Evolutionary conservation across 2,888 invertebrate genomes (phyloP), one percentile per base, ranked within the genome.

Genomic region (Chorisops tibialis): DNA sequence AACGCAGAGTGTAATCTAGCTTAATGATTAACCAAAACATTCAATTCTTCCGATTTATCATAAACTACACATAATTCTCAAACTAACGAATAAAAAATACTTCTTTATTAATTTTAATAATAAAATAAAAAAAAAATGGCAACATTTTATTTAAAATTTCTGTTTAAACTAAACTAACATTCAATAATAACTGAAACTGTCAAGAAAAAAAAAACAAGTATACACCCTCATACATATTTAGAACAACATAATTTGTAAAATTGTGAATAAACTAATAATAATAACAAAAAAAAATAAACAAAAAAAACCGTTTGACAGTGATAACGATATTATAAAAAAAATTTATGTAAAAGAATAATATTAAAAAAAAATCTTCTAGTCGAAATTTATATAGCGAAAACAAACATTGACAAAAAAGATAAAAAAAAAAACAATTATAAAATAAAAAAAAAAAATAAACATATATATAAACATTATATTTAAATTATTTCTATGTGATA

Each of bases 371-470:
- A 48, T 38, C 47, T 24, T 59, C 47, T 59, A 59, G 48, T 59
- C 59, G 48, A 59, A 59, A 59, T 59, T 59, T 59, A 59, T 59
- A 59, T 59, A 59, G 59, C 48, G 22, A 59, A 59, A 47, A 48
- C 19, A 48, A 59, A 38, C 12, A 37, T 14, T 37, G 21, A 30
- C 30, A 59, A 48, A 48, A 19, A 47, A 59, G 38, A 14, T 12
- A n/a, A 52, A 21, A 52, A 39, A 21, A 52, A 52, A 19, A 30
- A 30, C 30, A 35, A 16, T 7, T 16, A 47, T 30, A 30, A 2
- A 30, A 30, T 2, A 30, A 58, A 45, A 58, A 39, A 24, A 30
- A 35, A 47, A n/a, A 21, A 48, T 37, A 12, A 48, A 48, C 7
- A 35, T 24, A 45, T 48, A 18, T 45, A 50, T n/a, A n/a, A n/a